Percentiles rank a stretch among this genome's conserved stretches.
These are phyloP conservation scores for Bryconaethiops microstoma DNA, from an alignment of 2,797 vertebrate species.

Conservation along the genomic window DNA sequence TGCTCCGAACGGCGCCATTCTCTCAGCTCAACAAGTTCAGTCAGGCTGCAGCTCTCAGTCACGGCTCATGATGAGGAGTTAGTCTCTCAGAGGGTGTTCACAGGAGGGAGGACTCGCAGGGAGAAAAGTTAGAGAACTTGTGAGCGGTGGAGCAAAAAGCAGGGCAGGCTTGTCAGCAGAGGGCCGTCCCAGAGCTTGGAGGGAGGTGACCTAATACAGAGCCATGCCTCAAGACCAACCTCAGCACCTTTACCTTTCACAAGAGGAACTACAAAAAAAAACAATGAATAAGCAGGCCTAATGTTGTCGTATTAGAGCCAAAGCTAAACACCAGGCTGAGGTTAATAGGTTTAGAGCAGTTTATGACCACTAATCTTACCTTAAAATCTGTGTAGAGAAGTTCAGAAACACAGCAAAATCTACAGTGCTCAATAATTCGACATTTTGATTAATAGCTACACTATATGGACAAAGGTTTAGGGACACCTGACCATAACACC, in stretches of 20 bases:
- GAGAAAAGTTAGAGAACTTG: constrained; percentile 64
- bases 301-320: not conserved
- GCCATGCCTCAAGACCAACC: not conserved
- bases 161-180: not conserved
- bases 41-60: constrained; percentile 15
- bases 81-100: not conserved
- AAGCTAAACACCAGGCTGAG: not conserved
- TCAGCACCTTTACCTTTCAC: constrained; percentile 5
- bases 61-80: constrained; percentile 12
- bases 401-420: too few relatives aligned
- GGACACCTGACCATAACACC: too few relatives aligned
- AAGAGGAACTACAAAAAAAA: too few relatives aligned
- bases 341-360: not conserved
- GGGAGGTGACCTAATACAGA: constrained; percentile 43
- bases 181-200: constrained; percentile 62
- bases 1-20: constrained; percentile 94
- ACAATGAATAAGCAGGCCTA: too few relatives aligned
- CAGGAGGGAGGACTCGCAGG: not conserved
- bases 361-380: not conserved
- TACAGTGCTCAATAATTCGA: too few relatives aligned
- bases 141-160: constrained; percentile 18
- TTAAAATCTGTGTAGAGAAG: too few relatives aligned
- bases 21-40: not conserved
- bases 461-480: too few relatives aligned
- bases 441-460: too few relatives aligned